Evolutionary conservation across 2,888 invertebrate species (phyloP).

Genomic region (Acanthococcus lagerstroemiae): DNA sequence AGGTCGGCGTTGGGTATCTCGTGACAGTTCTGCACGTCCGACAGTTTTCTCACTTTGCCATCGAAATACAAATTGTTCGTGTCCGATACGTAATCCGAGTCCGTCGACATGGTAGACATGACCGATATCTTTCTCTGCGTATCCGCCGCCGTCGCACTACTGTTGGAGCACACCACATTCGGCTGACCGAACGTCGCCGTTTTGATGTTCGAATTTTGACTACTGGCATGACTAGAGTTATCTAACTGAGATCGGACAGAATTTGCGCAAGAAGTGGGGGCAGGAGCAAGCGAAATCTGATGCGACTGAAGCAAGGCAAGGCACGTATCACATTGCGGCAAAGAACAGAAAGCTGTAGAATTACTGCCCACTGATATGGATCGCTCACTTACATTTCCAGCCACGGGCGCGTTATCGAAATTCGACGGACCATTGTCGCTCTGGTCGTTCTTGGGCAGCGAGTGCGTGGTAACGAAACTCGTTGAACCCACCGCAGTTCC

Average conservation of each 20-base stretch:
- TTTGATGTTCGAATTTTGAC: constrained; percentile 11
- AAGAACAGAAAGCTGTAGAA: constrained; percentile 19
- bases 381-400: constrained; percentile 26
- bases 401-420: too few species aligned
- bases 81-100: constrained; percentile 34
- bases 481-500: too few species aligned
- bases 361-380: constrained; percentile 5
- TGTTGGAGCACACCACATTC: not conserved
- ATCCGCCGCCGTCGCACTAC: constrained; percentile 1
- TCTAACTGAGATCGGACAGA: constrained; percentile 27
- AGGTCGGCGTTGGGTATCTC: not conserved
- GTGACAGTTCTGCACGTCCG: not conserved
- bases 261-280: constrained; percentile 16
- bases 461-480: too few species aligned
- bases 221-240: constrained; percentile 24
- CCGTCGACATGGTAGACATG: constrained; percentile 33
- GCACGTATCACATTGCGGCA: constrained; percentile 29
- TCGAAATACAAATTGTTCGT: constrained; percentile 28
- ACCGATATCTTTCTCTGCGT: constrained; percentile 33
- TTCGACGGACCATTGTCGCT: too few species aligned
- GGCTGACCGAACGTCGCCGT: too few species aligned
- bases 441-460: too few species aligned
- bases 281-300: constrained; percentile 20
- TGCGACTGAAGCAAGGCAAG: constrained; percentile 27
- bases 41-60: not conserved